A percentile compares a stretch with the other conserved stretches of the same genome.
Evolutionary conservation across 2,797 vertebrate species (phyloP).

Genomic region (Macrochelys suwanniensis): DNA sequence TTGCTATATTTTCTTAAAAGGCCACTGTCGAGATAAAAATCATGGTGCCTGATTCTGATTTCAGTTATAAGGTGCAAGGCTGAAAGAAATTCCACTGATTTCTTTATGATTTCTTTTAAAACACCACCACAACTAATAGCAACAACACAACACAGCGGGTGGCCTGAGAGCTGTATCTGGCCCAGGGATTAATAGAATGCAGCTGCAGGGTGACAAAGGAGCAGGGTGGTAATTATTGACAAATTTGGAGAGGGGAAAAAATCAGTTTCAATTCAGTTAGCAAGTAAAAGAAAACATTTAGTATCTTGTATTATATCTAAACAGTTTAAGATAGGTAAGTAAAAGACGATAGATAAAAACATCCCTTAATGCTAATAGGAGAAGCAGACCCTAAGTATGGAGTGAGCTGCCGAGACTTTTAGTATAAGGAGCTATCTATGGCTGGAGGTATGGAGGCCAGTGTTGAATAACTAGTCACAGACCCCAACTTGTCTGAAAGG

Average conservation of each 20-base stretch:
- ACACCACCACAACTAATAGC: background rate
- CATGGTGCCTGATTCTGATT: background rate
- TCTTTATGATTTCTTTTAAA: background rate
- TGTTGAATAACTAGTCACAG: background rate
- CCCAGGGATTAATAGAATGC: background rate
- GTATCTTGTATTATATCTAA: background rate
- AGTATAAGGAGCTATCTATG: background rate
- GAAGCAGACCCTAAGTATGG: background rate
- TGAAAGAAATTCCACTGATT: background rate
- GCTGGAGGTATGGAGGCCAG: background rate
- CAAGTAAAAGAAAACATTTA: background rate
- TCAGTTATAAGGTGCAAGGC: background rate
- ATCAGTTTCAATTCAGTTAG: constrained; percentile 14
- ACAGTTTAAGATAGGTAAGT: background rate
- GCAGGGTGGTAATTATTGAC: background rate
- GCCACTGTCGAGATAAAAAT: background rate
- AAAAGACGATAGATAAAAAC: rapidly evolving
- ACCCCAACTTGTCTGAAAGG: background rate
- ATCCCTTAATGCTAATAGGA: background rate
- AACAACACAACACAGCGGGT: constrained; percentile 1
- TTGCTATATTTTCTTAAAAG: constrained; percentile 1
- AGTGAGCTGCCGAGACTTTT: background rate
- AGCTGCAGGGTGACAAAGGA: background rate
- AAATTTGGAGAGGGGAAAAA: constrained; percentile 6
- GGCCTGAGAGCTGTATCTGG: background rate